Conservation (phyloP, 2,888 invertebrate species). For the Acleris cristana region DNA sequence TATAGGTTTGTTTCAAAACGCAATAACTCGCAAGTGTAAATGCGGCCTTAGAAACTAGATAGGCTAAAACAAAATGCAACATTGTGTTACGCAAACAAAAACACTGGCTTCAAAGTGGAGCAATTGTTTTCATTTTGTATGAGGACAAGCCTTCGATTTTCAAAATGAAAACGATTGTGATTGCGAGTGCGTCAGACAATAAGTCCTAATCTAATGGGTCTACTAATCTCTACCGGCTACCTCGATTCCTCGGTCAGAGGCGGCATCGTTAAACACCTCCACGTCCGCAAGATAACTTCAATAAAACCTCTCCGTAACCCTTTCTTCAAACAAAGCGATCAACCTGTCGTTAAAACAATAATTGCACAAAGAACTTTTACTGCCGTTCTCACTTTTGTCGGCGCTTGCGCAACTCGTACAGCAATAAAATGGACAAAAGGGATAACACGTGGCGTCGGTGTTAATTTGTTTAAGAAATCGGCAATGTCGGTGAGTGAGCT, state of each 20-base stretch:
- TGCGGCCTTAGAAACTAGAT: too few relatives aligned
- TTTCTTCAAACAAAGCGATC: constrained; percentile 27
- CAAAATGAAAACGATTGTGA: too few relatives aligned
- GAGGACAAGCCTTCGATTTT: too few relatives aligned
- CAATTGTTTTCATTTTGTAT: too few relatives aligned
- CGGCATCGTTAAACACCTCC: constrained; percentile 7
- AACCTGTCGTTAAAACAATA: constrained; percentile 44
- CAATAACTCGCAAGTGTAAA: too few relatives aligned
- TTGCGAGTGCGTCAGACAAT: too few relatives aligned
- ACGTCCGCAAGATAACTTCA: constrained; percentile 20
- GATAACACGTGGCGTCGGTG: constrained; percentile 71
- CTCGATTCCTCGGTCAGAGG: not conserved
- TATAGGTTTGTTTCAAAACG: too few relatives aligned
- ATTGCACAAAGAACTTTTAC: constrained; percentile 60
- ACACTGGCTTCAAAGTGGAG: too few relatives aligned
- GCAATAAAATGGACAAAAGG: constrained; percentile 72
- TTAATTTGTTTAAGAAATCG: constrained; percentile 69
- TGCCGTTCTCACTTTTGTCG: constrained; percentile 76
- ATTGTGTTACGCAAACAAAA: too few relatives aligned
- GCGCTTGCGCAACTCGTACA: constrained; percentile 70
- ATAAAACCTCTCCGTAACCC: constrained; percentile 17
- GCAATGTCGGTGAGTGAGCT: constrained; percentile 45
- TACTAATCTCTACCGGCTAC: not conserved
- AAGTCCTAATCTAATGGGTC: too few relatives aligned
- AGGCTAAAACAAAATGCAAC: too few relatives aligned